Base-by-base conservation (phyloP, 2,113 vertebrate genomes). In the Gnathonemus echidnorhynchus region DNA sequence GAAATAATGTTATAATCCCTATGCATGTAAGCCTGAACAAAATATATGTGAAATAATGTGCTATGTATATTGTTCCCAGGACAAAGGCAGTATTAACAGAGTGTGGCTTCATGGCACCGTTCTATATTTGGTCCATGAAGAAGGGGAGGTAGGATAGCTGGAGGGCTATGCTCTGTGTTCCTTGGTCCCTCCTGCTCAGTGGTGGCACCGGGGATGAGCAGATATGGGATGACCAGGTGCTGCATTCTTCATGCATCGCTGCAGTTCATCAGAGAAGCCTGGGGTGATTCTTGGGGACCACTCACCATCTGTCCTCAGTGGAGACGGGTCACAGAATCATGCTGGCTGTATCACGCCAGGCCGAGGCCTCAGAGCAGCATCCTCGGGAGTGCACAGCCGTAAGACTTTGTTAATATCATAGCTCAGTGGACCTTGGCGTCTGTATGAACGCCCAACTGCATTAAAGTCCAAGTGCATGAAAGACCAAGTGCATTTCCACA, bases 161-260 rank as follows among this genome's bases (percentile, higher is more conserved):
- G 8, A 46, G 87, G 86, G 87, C 53, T 24, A 0, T 21, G 42
- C 3, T 45, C 35, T 19, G 31, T 4, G 21, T 3, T 42, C 17
- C 39, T 27, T 42, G n/a, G 85, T 52, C 48, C 85, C 86, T 31
- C 86, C 31, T 19, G 86, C 86, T 87, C 31, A 31, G 86, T 53
- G 86, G 27, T n/a, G 49, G 49, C 45, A 66, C 15, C 13, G n/a
- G 39, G 39, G n/a, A 27, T 35, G 53, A 21, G 27, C 52, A n/a
- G 80, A 89, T 27, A n/a, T 46, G 89, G 15, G 10, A 53, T 62
- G 89, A 89, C 83, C 89, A 56, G 50, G 89, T 89, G 89, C 80
- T 52, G 42, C 21, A 24, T 56, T 46, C 31, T 53, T 56, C 80
- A 86, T 58, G 89, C 77, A 58, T 89, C 50, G 53, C 89, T 86